These are phyloP conservation scores for Drosophila nr. perissopoda DNA, from an alignment of 2,888 invertebrate genomes.

Conservation along the genomic window DNA sequence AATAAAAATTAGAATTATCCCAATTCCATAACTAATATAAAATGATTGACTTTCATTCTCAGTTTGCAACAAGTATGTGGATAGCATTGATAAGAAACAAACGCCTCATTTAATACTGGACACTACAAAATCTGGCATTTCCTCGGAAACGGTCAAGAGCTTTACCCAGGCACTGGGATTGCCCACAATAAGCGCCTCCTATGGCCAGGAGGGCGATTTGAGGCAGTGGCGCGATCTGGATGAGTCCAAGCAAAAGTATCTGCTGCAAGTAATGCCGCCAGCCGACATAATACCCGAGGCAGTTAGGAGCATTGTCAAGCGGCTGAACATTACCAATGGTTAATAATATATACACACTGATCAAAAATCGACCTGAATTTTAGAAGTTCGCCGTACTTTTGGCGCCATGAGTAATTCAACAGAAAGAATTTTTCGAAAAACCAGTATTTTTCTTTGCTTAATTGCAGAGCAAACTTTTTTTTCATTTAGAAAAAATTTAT, in stretches of 20 bases:
- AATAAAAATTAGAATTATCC: background rate
- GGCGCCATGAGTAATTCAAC: background rate
- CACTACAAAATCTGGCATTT: constrained; percentile 91
- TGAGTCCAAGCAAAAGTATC: constrained; percentile 89
- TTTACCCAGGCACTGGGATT: constrained; percentile 92
- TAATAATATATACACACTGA: background rate
- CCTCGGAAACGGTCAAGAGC: constrained; percentile 94
- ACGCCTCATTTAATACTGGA: constrained; percentile 93
- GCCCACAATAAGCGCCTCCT: constrained; percentile 94
- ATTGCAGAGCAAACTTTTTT: background rate
- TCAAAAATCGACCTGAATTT: background rate
- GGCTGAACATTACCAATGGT: constrained; percentile 94
- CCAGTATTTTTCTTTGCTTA: background rate
- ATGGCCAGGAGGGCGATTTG: constrained; percentile 91
- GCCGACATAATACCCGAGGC: constrained; percentile 94
- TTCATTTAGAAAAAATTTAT: background rate
- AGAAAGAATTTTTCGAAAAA: background rate
- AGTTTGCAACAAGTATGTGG: constrained; percentile 91
- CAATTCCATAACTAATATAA: background rate
- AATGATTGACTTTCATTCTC: background rate
- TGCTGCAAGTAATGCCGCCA: constrained; percentile 91
- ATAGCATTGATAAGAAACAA: constrained; percentile 88
- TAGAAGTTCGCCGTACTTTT: background rate
- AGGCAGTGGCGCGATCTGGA: constrained; percentile 92
- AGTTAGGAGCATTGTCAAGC: constrained; percentile 91